Evolutionary conservation across 2,888 invertebrate genomes (phyloP), one percentile per base, ranked within the genome.

Genomic region (Blastobasis adustella): DNA sequence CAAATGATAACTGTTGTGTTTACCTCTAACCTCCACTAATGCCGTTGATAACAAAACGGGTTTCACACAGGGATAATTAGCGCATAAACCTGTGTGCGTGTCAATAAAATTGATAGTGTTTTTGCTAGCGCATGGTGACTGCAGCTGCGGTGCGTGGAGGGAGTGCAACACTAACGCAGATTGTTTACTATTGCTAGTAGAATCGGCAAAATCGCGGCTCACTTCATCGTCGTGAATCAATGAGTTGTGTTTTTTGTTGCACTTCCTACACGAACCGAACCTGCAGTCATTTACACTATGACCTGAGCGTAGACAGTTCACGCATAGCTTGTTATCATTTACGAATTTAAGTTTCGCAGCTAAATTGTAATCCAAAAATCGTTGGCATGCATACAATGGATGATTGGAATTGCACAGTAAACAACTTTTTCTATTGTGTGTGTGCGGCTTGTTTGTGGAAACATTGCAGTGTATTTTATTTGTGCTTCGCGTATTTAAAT

Each of bases 11-110:
- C 10, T 38, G 41, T 45, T 37, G 8, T 48, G 1, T 9, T 23
- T 38, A 40, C 48, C 51, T 10, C 45, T 41, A 4, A 48, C 39
- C 23, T 51, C 48, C 10, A 51, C 45, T n/a, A 51, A 36, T 5
- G 48, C 48, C 6, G 51, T 51, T 4, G 48, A 47, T 41, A 48
- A 48, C 44, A 48, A 48, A 45, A 40, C n/a, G 48, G 23, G 23
- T 23, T 23, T 23, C 51, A 7, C 48, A 23, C 45, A 45, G 40
- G 10, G 41, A 40, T 10, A 7, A 40, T 37, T 37, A 45, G 1
- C 5, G 39, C 5, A 42, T 46, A n/a, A 8, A 23, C 23, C 23
- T 23, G 23, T 40, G 10, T 40, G 9, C 5, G 37, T 4, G 44
- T n/a, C 10, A 36, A 23, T 45, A 36, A 4, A 5, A 36, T 40